These are phyloP conservation scores for Chionomys nivalis DNA, from an alignment of 2,113 vertebrate genomes.

Conservation along the genomic window DNA sequence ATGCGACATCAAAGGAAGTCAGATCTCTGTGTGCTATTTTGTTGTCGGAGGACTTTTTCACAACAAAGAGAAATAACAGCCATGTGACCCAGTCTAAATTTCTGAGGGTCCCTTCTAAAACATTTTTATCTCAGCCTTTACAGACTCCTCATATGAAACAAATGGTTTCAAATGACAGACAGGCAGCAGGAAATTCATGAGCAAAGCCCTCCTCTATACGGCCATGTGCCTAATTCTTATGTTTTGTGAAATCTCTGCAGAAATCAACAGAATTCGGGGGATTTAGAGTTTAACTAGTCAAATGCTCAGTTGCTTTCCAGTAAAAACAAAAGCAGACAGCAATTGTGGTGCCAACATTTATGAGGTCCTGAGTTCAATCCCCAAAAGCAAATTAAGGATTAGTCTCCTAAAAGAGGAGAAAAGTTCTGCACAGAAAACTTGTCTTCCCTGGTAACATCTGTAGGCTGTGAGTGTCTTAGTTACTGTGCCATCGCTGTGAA, in stretches of 20 bases:
- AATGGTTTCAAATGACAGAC: not conserved
- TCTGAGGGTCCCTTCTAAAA: conserved; percentile 13
- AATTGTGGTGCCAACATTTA: not conserved
- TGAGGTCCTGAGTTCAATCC: not conserved
- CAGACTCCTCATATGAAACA: not conserved
- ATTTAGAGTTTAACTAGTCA: not conserved
- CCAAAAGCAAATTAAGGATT: not conserved
- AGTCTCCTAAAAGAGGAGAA: not conserved
- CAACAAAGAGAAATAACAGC: not conserved
- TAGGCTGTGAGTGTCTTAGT: not conserved
- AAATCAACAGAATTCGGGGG: not conserved
- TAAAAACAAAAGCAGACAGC: conserved; percentile 29
- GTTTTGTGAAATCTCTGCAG: not conserved
- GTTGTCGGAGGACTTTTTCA: not conserved
- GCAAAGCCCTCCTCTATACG: not conserved
- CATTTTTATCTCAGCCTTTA: not conserved
- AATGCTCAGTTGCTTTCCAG: not conserved
- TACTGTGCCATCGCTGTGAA: not conserved
- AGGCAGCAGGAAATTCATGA: not conserved
- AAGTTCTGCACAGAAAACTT: not conserved
- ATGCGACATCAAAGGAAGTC: not conserved
- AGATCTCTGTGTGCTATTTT: not conserved
- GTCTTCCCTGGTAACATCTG: not conserved
- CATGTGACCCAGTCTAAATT: not conserved
- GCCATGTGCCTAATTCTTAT: not conserved